These are phyloP conservation scores for Trichomycterus rosablanca DNA, from an alignment of 2,113 vertebrate genomes.

Conservation along the genomic window DNA sequence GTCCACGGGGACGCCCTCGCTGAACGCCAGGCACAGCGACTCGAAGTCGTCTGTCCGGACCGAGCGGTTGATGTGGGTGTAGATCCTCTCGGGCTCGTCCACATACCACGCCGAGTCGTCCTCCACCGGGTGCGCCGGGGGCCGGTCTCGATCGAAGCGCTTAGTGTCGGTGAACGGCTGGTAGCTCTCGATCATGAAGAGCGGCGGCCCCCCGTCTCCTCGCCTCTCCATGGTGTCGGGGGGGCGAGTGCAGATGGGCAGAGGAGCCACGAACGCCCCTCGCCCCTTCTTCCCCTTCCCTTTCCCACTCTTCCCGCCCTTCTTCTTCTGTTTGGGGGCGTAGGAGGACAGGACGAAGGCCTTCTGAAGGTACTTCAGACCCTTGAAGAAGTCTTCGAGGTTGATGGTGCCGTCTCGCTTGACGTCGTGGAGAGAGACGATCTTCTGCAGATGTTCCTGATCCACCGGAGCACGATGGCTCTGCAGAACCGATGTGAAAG, in stretches of 20 bases:
- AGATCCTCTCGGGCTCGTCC: slow-evolving; percentile 68
- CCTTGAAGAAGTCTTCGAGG: slow-evolving; percentile 80
- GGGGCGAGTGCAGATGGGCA: slow-evolving; percentile 77
- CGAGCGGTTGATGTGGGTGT: slow-evolving; percentile 74
- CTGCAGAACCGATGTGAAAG: slow-evolving; percentile 68
- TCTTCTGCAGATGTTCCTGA: slow-evolving; percentile 46
- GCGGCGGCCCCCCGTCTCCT: slow-evolving; percentile 72
- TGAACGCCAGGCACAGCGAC: slow-evolving; percentile 81
- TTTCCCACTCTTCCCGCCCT: slow-evolving; percentile 58
- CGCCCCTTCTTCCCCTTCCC: slow-evolving; percentile 61
- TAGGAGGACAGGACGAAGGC: slow-evolving; percentile 70
- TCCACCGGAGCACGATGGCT: slow-evolving; percentile 60
- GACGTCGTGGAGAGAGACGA: slow-evolving; percentile 70
- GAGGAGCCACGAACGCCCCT: slow-evolving; percentile 62
- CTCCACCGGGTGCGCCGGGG: slow-evolving; percentile 74
- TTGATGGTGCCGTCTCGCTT: slow-evolving; percentile 57
- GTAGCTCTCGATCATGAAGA: slow-evolving; percentile 79
- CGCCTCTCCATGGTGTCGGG: slow-evolving; percentile 43
- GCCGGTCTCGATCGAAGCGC: slow-evolving; percentile 63
- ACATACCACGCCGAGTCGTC: slow-evolving; percentile 87
- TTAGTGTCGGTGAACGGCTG: slow-evolving; percentile 57
- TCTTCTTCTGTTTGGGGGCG: slow-evolving; percentile 70
- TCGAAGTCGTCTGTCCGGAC: slow-evolving; percentile 75
- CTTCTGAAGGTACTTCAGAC: slow-evolving; percentile 77
- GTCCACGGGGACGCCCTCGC: slow-evolving; percentile 78